Evolutionary conservation across 2,888 invertebrate genomes (phyloP).

Genomic region (Machimus rusticus): DNA sequence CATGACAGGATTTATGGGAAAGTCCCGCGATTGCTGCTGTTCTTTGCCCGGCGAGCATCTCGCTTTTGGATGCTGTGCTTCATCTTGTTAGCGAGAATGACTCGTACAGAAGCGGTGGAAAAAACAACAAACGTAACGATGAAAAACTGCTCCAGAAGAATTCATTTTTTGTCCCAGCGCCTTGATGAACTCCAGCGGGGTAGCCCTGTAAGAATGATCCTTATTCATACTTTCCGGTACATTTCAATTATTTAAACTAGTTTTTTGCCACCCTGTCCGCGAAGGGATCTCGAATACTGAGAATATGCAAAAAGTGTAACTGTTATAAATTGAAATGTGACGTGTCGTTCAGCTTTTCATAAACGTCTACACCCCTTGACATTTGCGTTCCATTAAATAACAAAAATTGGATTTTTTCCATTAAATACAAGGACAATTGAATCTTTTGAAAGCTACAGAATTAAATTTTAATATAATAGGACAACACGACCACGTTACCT

Average conservation of each 20-base stretch:
- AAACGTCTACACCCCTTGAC: conserved; percentile 7
- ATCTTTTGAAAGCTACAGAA: not conserved
- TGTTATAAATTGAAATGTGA: conserved; percentile 28
- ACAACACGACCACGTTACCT: not conserved
- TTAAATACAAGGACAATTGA: not conserved
- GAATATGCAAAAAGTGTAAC: conserved; percentile 25
- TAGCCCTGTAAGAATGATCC: conserved; percentile 42
- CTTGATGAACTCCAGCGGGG: conserved; percentile 29
- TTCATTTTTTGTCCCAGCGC: conserved; percentile 30
- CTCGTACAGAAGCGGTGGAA: not conserved
- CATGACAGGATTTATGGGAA: conserved; percentile 47
- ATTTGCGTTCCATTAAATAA: conserved; percentile 19
- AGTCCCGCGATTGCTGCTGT: conserved; percentile 31
- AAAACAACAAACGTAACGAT: not conserved
- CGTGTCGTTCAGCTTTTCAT: not conserved
- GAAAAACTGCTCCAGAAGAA: conserved; percentile 36
- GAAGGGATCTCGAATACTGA: conserved; percentile 15
- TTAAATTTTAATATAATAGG: not conserved
- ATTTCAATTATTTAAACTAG: conserved; percentile 48
- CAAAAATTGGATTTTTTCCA: conserved; percentile 18
- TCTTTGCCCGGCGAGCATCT: not conserved
- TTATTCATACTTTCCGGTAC: conserved; percentile 47
- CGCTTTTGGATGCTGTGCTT: conserved; percentile 19
- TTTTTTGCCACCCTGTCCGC: conserved; percentile 38
- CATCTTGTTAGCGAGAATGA: conserved; percentile 42